Evolutionary conservation across 2,888 invertebrate species (phyloP).

Genomic region (Lasioglossum malachurum): DNA sequence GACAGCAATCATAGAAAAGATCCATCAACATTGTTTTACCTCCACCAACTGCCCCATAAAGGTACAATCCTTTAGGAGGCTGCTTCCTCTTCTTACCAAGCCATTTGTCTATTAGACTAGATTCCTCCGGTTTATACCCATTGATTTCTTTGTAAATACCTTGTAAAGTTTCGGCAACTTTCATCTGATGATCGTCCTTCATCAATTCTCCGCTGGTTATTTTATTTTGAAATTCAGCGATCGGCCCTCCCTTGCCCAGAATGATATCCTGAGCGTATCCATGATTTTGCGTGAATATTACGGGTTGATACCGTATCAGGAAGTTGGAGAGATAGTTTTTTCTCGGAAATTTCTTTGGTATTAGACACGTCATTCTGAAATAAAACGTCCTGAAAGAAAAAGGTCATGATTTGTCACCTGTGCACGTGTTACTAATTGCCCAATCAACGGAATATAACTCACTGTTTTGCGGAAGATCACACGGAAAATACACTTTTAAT

Average conservation of each 20-base stretch:
- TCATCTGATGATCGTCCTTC: constrained; percentile 90
- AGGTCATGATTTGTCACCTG: constrained; percentile 37
- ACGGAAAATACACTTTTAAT: constrained; percentile 25
- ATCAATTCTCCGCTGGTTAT: constrained; percentile 87
- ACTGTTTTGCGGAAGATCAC: constrained; percentile 15
- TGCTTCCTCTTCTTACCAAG: constrained; percentile 81
- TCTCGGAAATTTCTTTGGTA: constrained; percentile 65
- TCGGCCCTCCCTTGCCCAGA: constrained; percentile 82
- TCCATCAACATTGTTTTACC: constrained; percentile 99
- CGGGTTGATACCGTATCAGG: constrained; percentile 59
- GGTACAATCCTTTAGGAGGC: constrained; percentile 93
- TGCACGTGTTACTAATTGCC: constrained; percentile 4
- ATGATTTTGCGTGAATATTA: constrained; percentile 47
- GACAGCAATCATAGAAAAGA: constrained; percentile 94
- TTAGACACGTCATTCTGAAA: constrained; percentile 69
- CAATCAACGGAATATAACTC: neutral
- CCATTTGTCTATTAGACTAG: constrained; percentile 84
- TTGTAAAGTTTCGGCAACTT: constrained; percentile 90
- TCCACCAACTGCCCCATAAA: constrained; percentile 96
- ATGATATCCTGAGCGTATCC: constrained; percentile 54
- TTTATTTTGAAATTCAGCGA: constrained; percentile 86
- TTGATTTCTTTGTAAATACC: constrained; percentile 88
- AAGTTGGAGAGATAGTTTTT: constrained; percentile 65
- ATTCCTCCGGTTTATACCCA: constrained; percentile 86
- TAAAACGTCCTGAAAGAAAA: constrained; percentile 45